Percentiles rank a stretch among this genome's conserved stretches.
Evolutionary conservation across 2,113 vertebrate genomes (phyloP).

Genomic region (Argyrosomus japonicus): DNA sequence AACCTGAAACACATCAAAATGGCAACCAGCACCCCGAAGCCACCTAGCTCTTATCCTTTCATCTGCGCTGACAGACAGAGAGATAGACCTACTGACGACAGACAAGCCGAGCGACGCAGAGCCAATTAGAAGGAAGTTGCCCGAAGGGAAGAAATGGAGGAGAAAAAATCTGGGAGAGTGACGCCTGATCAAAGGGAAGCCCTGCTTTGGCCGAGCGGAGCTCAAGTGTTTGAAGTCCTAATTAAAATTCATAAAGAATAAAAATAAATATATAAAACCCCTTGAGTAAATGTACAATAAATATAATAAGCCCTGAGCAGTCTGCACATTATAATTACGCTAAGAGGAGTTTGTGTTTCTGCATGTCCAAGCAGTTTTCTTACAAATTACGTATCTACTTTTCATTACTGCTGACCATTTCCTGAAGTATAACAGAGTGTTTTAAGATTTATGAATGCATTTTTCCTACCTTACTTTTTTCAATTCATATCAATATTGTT

Average conservation of each 20-base stretch:
- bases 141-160: conserved; percentile 68
- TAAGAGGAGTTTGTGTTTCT: conserved; percentile 70
- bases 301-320: conserved; percentile 65
- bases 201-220: conserved; percentile 63
- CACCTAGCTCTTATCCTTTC: conserved; percentile 66
- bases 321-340: conserved; percentile 60
- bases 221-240: conserved; percentile 82
- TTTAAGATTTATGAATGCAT: conserved; percentile 34
- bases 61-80: conserved; percentile 72
- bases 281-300: conserved; percentile 78
- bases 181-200: conserved; percentile 81
- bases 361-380: conserved; percentile 69
- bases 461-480: neutral
- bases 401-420: conserved; percentile 60
- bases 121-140: conserved; percentile 79
- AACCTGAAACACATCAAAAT: conserved; percentile 47
- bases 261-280: conserved; percentile 77
- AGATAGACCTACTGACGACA: conserved; percentile 67
- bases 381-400: conserved; percentile 64
- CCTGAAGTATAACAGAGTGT: conserved; percentile 20
- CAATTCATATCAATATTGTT: neutral
- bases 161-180: conserved; percentile 64
- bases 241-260: conserved; percentile 80
- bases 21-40: conserved; percentile 25
- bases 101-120: conserved; percentile 56